These are phyloP conservation scores for Scaptomyza graminum DNA, from an alignment of 1,140 invertebrate genomes.

Conservation along the genomic window DNA sequence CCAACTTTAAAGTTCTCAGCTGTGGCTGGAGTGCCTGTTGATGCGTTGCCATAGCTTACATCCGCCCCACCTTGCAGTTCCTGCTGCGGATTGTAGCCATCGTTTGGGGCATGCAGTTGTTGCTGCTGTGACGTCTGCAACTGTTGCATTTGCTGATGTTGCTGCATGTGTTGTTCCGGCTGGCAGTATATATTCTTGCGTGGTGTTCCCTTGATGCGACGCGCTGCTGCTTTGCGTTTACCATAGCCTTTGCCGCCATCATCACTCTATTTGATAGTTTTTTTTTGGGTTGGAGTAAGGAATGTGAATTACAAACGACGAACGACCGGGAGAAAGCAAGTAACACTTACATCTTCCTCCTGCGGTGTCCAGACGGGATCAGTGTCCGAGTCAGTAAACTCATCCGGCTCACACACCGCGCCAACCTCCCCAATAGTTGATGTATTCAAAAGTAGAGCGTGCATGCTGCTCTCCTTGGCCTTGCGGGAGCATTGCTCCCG, in stretches of 20 bases:
- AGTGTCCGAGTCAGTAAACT: constrained; percentile 87
- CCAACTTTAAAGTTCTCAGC: constrained; percentile 80
- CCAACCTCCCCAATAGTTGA: constrained; percentile 58
- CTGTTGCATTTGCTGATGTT: constrained; percentile 56
- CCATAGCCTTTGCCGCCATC: constrained; percentile 71
- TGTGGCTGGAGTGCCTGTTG: constrained; percentile 44
- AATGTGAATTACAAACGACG: constrained; percentile 17
- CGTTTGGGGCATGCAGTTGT: constrained; percentile 46
- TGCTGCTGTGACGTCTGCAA: constrained; percentile 35
- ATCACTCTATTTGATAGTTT: constrained; percentile 62
- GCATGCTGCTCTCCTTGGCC: constrained; percentile 86
- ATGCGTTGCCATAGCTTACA: constrained; percentile 59
- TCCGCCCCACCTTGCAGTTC: constrained; percentile 60
- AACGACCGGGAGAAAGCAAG: constrained; percentile 14
- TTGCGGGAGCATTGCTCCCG: constrained; percentile 87
- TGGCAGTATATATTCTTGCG: constrained; percentile 73
- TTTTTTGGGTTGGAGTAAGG: constrained; percentile 3
- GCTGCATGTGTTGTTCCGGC: constrained; percentile 41
- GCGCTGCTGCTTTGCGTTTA: constrained; percentile 69
- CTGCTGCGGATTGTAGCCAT: constrained; percentile 75
- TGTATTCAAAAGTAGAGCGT: constrained; percentile 70
- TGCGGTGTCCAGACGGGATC: constrained; percentile 90
- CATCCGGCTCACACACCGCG: constrained; percentile 83
- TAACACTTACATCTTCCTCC: constrained; percentile 84
- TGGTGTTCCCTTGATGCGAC: constrained; percentile 75